phyloP scores from a whole-genome alignment of 1,140 invertebrate species.

The Cotesia typhae region DNA sequence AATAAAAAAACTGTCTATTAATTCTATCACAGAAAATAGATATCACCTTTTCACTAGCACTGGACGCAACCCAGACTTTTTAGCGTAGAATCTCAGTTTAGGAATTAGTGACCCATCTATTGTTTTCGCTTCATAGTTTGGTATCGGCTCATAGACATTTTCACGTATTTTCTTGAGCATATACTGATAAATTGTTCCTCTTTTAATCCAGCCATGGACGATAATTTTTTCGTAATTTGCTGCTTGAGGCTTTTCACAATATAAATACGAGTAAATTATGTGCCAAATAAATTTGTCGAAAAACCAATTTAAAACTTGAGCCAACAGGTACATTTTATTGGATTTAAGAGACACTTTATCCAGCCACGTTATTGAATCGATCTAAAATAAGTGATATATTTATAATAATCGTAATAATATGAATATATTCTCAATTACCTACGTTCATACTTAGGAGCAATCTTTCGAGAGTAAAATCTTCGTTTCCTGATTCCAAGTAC shows the following conservation, averaged over 20 bases:
- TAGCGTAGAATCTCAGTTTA: not conserved
- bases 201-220: not conserved
- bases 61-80: conserved; percentile 8
- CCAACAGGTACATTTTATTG: not conserved
- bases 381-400: not conserved
- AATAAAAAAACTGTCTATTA: not conserved
- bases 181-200: too few relatives aligned
- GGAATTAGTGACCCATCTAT: not conserved
- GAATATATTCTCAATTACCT: too few relatives aligned
- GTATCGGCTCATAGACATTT: not conserved
- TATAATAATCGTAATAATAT: too few relatives aligned
- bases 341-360: not conserved
- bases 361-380: conserved; percentile 1
- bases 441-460: too few relatives aligned
- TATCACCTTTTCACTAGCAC: not conserved
- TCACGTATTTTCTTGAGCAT: not conserved
- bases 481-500: too few relatives aligned
- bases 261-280: too few relatives aligned
- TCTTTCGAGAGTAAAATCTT: too few relatives aligned
- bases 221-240: too few relatives aligned
- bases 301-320: not conserved
- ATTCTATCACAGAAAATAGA: not conserved
- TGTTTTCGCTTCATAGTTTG: too few relatives aligned
- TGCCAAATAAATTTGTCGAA: not conserved
- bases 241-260: too few relatives aligned